Evolutionary conservation across 2,888 invertebrate genomes (phyloP).

Genomic region (Caenorhabditis zanzibari): DNA sequence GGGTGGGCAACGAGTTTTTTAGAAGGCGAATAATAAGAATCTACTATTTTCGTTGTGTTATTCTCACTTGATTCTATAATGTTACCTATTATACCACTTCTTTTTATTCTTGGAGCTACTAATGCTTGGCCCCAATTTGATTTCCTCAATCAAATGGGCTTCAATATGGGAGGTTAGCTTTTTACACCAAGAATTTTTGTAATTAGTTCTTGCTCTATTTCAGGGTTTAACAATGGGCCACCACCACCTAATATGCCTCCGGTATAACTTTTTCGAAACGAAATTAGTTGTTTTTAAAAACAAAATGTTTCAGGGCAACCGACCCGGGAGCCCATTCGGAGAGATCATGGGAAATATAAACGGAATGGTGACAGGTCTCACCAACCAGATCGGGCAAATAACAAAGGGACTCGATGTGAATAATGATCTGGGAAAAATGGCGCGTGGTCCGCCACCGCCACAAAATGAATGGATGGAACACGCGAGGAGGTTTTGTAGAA

Average conservation of each 20-base stretch:
- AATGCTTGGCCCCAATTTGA: conserved; percentile 58
- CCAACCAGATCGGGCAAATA: conserved; percentile 52
- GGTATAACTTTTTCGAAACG: background rate
- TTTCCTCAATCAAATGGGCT: conserved; percentile 62
- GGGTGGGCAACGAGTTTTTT: conserved; percentile 50
- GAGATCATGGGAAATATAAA: conserved; percentile 45
- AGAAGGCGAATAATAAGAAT: conserved; percentile 8
- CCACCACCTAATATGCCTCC: conserved; percentile 26
- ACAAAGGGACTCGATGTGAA: conserved; percentile 51
- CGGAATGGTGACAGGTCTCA: conserved; percentile 51
- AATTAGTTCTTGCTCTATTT: background rate
- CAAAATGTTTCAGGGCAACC: conserved; percentile 16
- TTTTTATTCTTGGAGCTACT: conserved; percentile 4
- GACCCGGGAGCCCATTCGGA: conserved; percentile 47
- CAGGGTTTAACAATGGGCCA: conserved; percentile 50
- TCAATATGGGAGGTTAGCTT: conserved; percentile 24
- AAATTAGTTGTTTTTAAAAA: background rate
- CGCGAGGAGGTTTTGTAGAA: conserved; percentile 68
- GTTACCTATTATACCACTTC: background rate
- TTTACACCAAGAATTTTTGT: background rate
- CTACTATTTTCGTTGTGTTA: background rate
- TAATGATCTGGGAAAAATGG: conserved; percentile 56
- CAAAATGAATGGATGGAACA: conserved; percentile 66
- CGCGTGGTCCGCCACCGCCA: conserved; percentile 57
- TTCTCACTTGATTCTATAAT: conserved; percentile 6